Conservation (phyloP, 2,113 vertebrate genomes). For the Arizona elegans region DNA sequence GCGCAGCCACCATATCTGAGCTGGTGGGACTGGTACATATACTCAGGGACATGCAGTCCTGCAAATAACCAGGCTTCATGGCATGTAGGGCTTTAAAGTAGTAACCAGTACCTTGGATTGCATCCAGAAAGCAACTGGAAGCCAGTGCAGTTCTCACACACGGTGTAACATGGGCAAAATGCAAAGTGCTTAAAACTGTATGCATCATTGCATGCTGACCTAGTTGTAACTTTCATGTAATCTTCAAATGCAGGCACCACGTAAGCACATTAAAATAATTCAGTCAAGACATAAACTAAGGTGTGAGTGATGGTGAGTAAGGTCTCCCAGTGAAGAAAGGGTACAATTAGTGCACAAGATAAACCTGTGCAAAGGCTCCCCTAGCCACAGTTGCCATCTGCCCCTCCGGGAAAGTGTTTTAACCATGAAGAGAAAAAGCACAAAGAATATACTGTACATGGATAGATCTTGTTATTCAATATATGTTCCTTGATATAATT, state of each 20-base stretch:
- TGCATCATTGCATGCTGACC: neutral
- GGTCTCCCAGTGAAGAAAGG: neutral
- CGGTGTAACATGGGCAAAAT: neutral
- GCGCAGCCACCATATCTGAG: neutral
- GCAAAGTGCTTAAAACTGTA: neutral
- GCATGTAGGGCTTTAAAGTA: neutral
- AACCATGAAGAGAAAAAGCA: neutral
- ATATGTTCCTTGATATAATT: neutral
- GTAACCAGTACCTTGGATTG: neutral
- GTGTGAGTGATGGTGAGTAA: neutral
- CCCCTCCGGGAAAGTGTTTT: neutral
- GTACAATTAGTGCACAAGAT: neutral
- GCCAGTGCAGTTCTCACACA: neutral
- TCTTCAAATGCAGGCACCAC: neutral
- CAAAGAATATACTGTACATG: neutral
- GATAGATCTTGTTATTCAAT: neutral
- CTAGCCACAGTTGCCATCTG: neutral
- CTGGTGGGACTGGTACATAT: neutral
- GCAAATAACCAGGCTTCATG: neutral
- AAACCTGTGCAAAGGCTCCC: neutral
- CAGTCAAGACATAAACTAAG: neutral
- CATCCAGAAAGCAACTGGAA: neutral
- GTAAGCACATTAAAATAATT: neutral
- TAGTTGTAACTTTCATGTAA: neutral
- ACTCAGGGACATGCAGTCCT: neutral